A percentile compares a stretch with the other conserved stretches of the same genome.
Conservation (phyloP, 2,113 vertebrate species). For the Stigmatopora argus region DNA sequence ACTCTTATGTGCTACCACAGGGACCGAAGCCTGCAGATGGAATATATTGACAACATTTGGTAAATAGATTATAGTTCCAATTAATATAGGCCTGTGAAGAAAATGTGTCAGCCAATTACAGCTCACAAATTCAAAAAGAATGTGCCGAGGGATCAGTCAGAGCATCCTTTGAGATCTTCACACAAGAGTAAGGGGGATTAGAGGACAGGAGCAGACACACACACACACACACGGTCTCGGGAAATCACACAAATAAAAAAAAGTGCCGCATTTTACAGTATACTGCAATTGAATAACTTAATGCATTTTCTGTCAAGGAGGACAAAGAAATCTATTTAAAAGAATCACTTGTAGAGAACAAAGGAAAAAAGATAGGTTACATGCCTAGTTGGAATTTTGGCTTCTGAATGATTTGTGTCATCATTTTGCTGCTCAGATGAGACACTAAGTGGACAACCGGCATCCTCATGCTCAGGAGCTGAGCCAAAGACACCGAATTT, state of each 20-base stretch:
- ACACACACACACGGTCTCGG: neutral
- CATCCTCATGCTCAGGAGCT: constrained; percentile 16
- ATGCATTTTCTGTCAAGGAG: neutral
- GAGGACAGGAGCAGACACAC: constrained; percentile 1
- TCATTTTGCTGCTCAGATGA: constrained; percentile 34
- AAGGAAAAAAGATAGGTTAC: constrained; percentile 8
- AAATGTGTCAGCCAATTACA: constrained; percentile 8
- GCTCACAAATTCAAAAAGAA: constrained; percentile 15
- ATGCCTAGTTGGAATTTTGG: constrained; percentile 14
- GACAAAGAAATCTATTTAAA: neutral
- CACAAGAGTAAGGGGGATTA: constrained; percentile 22
- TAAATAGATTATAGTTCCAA: constrained; percentile 7
- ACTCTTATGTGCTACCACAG: neutral
- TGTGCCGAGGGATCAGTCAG: constrained; percentile 28
- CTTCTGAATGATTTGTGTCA: constrained; percentile 43
- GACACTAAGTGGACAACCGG: constrained; percentile 35
- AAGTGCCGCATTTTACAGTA: neutral
- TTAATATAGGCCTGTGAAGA: constrained; percentile 5
- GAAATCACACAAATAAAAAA: neutral
- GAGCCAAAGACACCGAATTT: constrained; percentile 16
- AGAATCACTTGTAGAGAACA: neutral
- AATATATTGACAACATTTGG: constrained; percentile 3
- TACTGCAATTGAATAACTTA: constrained; percentile 4
- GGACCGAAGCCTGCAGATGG: constrained; percentile 15
- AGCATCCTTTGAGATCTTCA: constrained; percentile 27